Percentiles rank a stretch among this genome's conserved stretches.
Evolutionary conservation across 2,113 vertebrate species (phyloP).

Genomic region (Malurus alboscapulatus): DNA sequence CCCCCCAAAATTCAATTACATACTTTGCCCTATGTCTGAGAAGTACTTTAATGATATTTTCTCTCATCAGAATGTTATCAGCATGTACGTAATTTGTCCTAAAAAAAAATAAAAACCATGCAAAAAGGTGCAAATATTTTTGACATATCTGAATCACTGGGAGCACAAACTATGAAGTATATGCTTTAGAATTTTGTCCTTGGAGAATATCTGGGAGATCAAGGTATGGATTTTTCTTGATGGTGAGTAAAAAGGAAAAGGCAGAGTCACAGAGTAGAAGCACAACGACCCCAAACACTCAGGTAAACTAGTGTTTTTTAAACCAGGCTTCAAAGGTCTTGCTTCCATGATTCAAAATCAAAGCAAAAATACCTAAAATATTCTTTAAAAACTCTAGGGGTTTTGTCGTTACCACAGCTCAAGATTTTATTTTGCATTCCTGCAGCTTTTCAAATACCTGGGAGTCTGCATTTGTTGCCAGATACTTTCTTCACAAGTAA

Average conservation of each 20-base stretch:
- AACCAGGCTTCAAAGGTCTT: neutral
- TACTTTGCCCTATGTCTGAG: neutral
- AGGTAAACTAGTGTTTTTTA: neutral
- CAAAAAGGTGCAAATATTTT: neutral
- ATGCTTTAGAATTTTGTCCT: neutral
- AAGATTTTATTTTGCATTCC: neutral
- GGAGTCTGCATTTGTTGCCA: neutral
- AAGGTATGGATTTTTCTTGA: neutral
- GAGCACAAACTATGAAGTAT: neutral
- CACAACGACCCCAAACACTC: neutral
- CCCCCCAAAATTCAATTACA: neutral
- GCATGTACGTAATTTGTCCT: neutral
- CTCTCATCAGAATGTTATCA: neutral
- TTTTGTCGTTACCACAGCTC: neutral
- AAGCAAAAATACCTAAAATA: neutral
- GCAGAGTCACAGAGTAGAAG: neutral
- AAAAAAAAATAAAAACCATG: neutral
- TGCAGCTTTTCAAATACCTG: neutral
- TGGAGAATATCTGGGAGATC: neutral
- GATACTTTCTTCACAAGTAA: neutral
- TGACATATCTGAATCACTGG: neutral
- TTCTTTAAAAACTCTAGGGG: neutral
- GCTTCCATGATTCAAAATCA: neutral
- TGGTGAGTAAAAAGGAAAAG: neutral
- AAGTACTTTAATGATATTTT: neutral